Evolutionary conservation across 2,888 invertebrate species (phyloP).

Genomic region (Phania funesta): DNA sequence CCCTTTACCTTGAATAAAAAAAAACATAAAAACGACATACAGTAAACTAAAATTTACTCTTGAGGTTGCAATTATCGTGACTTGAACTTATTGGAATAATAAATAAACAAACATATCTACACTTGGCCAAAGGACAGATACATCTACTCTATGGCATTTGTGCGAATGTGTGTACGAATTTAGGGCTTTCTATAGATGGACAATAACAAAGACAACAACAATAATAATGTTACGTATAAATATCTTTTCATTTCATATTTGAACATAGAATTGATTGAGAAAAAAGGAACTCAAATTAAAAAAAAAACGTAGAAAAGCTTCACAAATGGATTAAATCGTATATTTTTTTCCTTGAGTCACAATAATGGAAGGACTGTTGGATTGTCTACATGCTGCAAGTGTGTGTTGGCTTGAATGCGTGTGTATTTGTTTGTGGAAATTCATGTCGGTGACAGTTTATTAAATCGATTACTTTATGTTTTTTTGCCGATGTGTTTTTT

Average conservation of each 20-base stretch:
- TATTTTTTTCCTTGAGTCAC: conserved; percentile 29
- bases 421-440: no score
- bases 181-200: conserved; percentile 54
- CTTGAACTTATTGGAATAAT: conserved; percentile 74
- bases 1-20: neutral
- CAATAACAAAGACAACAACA: conserved; percentile 11
- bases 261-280: conserved; percentile 43
- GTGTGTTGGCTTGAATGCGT: conserved; percentile 9
- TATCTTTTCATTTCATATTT: conserved; percentile 45
- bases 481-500: conserved; percentile 62
- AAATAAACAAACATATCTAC: conserved; percentile 41
- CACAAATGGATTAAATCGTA: conserved; percentile 55
- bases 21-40: conserved; percentile 20
- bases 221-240: conserved; percentile 48
- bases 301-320: conserved; percentile 40
- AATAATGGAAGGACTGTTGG: conserved; percentile 44
- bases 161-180: neutral
- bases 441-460: conserved; percentile 79
- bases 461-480: conserved; percentile 78
- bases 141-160: neutral
- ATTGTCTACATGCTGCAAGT: conserved; percentile 37
- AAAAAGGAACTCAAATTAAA: conserved; percentile 24
- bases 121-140: neutral
- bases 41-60: conserved; percentile 68
- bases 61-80: conserved; percentile 79